Evolutionary conservation across 1,140 invertebrate species (phyloP).

Genomic region (Microplitis mediator): DNA sequence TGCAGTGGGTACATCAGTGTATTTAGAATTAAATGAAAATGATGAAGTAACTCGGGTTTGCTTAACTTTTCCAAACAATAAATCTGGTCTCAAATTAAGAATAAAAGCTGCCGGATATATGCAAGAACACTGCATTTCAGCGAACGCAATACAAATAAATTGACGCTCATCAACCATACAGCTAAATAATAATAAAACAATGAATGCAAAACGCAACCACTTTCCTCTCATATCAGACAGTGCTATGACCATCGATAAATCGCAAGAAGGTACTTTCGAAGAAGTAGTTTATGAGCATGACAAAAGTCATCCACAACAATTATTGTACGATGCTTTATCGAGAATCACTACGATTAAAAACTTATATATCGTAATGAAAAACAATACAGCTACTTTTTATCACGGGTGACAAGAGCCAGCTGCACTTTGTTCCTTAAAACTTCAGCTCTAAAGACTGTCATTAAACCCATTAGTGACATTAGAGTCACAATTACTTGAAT

Average conservation of each 20-base stretch:
- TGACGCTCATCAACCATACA: conserved; percentile 40
- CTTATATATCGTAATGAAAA: no score
- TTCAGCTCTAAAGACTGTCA: not conserved
- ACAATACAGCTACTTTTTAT: no score
- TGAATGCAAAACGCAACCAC: no score
- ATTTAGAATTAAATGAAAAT: conserved; percentile 42
- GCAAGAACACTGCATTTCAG: conserved; percentile 21
- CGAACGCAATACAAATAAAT: conserved; percentile 28
- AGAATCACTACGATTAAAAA: no score
- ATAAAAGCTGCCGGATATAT: conserved; percentile 32
- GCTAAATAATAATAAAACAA: conserved; percentile 38
- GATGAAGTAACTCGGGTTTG: conserved; percentile 30
- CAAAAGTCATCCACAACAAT: no score
- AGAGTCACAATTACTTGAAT: not conserved
- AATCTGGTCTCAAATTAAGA: conserved; percentile 31
- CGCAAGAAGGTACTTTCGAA: no score
- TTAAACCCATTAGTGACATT: conserved; percentile 11
- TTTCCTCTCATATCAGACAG: no score
- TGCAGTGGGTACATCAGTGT: conserved; percentile 44
- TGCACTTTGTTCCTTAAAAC: no score
- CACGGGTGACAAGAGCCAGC: no score
- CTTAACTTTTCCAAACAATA: conserved; percentile 31
- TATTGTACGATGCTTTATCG: no score
- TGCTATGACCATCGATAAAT: no score
- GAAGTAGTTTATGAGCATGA: no score